These are phyloP conservation scores for Leuciscus idus DNA, from an alignment of 2,113 vertebrate genomes.

Conservation along the genomic window DNA sequence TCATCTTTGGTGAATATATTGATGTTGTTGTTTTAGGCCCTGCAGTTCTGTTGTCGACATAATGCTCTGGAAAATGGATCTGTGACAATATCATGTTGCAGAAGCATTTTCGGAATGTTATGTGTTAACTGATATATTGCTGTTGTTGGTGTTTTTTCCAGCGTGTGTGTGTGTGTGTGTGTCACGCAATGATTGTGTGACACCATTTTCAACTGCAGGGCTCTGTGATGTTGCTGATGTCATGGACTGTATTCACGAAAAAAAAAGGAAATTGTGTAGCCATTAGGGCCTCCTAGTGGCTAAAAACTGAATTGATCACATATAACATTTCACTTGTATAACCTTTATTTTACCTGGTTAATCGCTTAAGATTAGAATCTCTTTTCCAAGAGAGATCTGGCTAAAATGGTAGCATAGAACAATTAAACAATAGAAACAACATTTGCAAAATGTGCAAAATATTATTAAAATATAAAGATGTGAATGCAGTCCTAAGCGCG, in stretches of 20 bases:
- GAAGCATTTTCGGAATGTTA: constrained; percentile 50
- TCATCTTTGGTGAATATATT: constrained; percentile 48
- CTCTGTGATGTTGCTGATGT: constrained; percentile 24
- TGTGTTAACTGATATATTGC: constrained; percentile 34
- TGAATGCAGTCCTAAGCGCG: constrained; percentile 27
- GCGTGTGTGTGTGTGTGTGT: constrained; percentile 46
- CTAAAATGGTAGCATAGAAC: neutral
- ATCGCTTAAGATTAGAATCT: too few relatives aligned
- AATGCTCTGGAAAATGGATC: constrained; percentile 46
- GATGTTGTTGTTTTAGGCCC: constrained; percentile 50
- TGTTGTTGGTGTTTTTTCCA: constrained; percentile 28
- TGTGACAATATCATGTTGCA: constrained; percentile 32
- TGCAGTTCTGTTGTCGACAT: constrained; percentile 44
- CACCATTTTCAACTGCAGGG: constrained; percentile 35
- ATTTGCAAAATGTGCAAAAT: neutral
- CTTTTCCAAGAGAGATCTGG: neutral
- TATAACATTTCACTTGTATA: neutral
- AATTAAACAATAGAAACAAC: neutral
- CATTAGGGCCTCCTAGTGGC: constrained; percentile 10
- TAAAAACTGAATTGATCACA: neutral
- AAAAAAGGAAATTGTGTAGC: neutral
- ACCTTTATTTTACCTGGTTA: neutral
- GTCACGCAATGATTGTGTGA: constrained; percentile 48
- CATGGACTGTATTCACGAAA: constrained; percentile 13
- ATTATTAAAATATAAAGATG: constrained; percentile 4